phyloP scores from a whole-genome alignment of 2,113 vertebrate species.

The Ciconia stormi region DNA sequence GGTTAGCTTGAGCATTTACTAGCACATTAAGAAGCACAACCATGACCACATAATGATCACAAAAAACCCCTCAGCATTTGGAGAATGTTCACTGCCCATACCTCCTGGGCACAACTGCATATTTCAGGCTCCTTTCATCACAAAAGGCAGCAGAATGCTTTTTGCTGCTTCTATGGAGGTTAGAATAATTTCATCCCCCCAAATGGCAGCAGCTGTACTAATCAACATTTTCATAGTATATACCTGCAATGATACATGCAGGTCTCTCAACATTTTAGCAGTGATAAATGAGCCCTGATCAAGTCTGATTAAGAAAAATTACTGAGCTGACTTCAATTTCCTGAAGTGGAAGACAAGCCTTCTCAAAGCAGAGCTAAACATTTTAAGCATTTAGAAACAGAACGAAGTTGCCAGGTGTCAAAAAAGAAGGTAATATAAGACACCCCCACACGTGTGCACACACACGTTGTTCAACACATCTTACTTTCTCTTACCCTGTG shows the following conservation, averaged over 20 bases:
- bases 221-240: background rate
- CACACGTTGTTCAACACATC: background rate
- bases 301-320: background rate
- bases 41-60: too few relatives aligned
- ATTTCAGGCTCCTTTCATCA: background rate
- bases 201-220: background rate
- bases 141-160: background rate
- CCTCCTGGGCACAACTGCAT: background rate
- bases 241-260: background rate
- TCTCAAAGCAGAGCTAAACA: background rate
- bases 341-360: background rate
- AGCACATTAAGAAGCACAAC: background rate
- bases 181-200: background rate
- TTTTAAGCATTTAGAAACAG: background rate
- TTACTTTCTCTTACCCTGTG: background rate
- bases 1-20: background rate
- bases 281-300: background rate
- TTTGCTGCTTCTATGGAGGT: background rate
- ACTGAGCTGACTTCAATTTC: too few relatives aligned
- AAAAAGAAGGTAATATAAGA: rapidly evolving
- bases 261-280: background rate
- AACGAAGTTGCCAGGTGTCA: background rate
- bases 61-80: background rate
- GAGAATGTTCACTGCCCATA: background rate
- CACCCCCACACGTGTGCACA: rapidly evolving